Evolutionary conservation across 2,797 vertebrate genomes (phyloP).

Genomic region (Semotilus atromaculatus): DNA sequence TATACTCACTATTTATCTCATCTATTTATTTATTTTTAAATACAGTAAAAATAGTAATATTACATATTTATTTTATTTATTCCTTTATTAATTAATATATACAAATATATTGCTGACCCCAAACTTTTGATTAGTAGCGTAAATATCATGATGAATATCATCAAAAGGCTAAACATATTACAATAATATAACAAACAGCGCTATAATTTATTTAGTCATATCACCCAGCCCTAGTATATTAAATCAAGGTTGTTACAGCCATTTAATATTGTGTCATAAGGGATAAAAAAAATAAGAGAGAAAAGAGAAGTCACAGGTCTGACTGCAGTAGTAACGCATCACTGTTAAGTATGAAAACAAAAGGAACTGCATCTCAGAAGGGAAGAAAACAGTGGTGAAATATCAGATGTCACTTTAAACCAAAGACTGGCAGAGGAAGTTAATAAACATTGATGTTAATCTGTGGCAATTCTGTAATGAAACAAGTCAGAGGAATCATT

Average conservation of each 20-base stretch:
- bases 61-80: no score
- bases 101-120: background rate
- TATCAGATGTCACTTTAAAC: constrained; percentile 1
- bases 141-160: background rate
- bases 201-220: background rate
- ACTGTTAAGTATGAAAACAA: background rate
- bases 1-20: no score
- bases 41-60: no score
- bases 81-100: no score
- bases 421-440: background rate
- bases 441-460: background rate
- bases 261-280: background rate
- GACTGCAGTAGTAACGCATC: background rate
- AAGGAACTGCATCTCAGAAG: background rate
- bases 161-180: background rate
- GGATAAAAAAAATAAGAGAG: background rate
- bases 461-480: background rate
- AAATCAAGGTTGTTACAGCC: background rate
- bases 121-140: background rate
- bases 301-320: background rate
- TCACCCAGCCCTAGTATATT: background rate
- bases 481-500: background rate
- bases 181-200: background rate
- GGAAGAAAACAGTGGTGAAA: background rate
- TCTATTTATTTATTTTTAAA: no score